phyloP scores from a whole-genome alignment of 1,140 invertebrate species.

The Drosophila littoralis region DNA sequence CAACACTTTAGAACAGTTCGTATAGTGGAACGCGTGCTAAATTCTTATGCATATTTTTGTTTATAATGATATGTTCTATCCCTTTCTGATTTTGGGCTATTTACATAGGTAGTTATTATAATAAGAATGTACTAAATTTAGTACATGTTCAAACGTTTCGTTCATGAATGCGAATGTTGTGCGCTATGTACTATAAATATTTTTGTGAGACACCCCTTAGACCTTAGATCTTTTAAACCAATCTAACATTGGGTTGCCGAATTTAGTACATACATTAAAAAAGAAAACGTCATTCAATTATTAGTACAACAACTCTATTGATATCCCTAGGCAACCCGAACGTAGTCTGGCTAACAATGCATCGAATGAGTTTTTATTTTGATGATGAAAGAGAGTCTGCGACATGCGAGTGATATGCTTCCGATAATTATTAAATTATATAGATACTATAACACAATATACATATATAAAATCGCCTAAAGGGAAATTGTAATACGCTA shows the following conservation, averaged over 20 bases:
- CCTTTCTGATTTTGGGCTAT: slow-evolving; percentile 39
- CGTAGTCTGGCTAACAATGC: slow-evolving; percentile 26
- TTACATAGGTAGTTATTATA: slow-evolving; percentile 33
- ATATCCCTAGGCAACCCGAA: slow-evolving; percentile 8
- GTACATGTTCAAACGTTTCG: slow-evolving; percentile 24
- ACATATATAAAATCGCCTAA: slow-evolving; percentile 69
- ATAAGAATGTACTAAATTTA: slow-evolving; percentile 26
- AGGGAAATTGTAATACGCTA: slow-evolving; percentile 70
- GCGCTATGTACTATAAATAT: slow-evolving; percentile 69
- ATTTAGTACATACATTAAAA: slow-evolving; percentile 8
- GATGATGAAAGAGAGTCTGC: slow-evolving; percentile 65
- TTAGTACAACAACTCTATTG: slow-evolving; percentile 6
- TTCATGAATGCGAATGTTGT: slow-evolving; percentile 51
- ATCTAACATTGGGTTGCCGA: slow-evolving; percentile 21
- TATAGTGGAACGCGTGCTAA: background rate
- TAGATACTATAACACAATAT: slow-evolving; percentile 63
- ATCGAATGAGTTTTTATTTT: slow-evolving; percentile 39
- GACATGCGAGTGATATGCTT: slow-evolving; percentile 79
- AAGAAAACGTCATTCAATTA: background rate
- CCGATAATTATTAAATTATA: slow-evolving; percentile 78
- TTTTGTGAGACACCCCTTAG: slow-evolving; percentile 72
- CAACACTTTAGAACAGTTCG: slow-evolving; percentile 7
- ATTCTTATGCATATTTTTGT: slow-evolving; percentile 17
- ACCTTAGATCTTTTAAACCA: slow-evolving; percentile 54
- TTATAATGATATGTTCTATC: slow-evolving; percentile 8